phyloP scores from a whole-genome alignment of 2,113 vertebrate species.

The Isichthys henryi region DNA sequence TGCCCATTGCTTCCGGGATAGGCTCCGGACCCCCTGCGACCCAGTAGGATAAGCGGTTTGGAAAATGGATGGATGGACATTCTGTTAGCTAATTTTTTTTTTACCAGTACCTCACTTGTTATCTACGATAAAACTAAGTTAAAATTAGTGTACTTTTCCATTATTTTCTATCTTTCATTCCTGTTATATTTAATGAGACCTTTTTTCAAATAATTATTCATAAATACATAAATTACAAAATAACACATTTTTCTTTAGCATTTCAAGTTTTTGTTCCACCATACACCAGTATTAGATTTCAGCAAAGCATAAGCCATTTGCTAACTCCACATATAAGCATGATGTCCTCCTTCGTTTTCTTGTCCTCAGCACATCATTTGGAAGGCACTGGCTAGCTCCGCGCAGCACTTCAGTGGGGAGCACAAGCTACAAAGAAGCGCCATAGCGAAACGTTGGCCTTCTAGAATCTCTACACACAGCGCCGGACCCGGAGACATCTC shows the following conservation, averaged over 20 bases:
- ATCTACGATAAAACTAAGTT: not conserved
- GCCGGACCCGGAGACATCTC: not conserved
- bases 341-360: not conserved
- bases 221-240: no score
- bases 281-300: not conserved
- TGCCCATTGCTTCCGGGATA: no score
- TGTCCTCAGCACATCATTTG: slow-evolving; percentile 3
- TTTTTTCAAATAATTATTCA: no score
- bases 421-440: not conserved
- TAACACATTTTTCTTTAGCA: not conserved
- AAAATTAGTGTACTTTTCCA: not conserved
- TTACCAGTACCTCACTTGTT: not conserved
- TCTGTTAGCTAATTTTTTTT: not conserved
- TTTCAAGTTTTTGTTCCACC: not conserved
- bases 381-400: not conserved
- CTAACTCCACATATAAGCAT: not conserved
- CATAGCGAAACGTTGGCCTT: no score
- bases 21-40: no score
- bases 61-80: no score
- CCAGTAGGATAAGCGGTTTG: no score
- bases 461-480: not conserved
- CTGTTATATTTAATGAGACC: not conserved
- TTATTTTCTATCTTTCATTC: not conserved
- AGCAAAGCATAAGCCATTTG: not conserved
- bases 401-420: not conserved